A percentile compares a stretch with the other conserved stretches of the same genome.
phyloP scores from a whole-genome alignment of 1,140 invertebrate species.

The Antheraea pernyi region DNA sequence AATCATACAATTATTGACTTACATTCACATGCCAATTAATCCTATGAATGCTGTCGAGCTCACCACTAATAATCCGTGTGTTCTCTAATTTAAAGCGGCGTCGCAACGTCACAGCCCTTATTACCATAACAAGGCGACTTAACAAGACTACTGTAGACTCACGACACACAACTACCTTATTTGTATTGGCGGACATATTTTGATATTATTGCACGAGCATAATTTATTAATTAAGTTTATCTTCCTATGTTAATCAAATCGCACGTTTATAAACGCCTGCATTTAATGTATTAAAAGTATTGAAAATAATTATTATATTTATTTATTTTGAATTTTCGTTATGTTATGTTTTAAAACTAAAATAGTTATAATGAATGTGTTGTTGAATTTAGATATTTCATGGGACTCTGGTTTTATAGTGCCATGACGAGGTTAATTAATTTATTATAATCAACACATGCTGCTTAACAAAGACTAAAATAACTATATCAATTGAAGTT shows the following conservation, averaged over 20 bases:
- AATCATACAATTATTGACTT: conserved; percentile 45
- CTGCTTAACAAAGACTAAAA: too few relatives aligned
- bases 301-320: too few relatives aligned
- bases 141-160: conserved; percentile 34
- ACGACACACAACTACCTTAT: conserved; percentile 43
- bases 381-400: too few relatives aligned
- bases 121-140: conserved; percentile 61
- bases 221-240: neutral
- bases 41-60: conserved; percentile 28
- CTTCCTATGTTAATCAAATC: neutral
- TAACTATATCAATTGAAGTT: too few relatives aligned
- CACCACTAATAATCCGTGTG: conserved; percentile 31
- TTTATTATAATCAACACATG: too few relatives aligned
- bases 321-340: too few relatives aligned
- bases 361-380: too few relatives aligned
- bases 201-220: neutral
- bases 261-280: too few relatives aligned
- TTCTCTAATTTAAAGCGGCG: conserved; percentile 32
- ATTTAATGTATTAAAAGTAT: too few relatives aligned
- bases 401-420: too few relatives aligned
- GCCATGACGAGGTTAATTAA: too few relatives aligned
- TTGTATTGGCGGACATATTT: conserved; percentile 18
- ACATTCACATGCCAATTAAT: conserved; percentile 41
- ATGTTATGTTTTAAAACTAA: too few relatives aligned
- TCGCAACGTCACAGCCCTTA: conserved; percentile 23